A percentile compares a stretch with the other conserved stretches of the same genome.
Evolutionary conservation across 2,797 vertebrate genomes (phyloP).

Genomic region (Sparus aurata): DNA sequence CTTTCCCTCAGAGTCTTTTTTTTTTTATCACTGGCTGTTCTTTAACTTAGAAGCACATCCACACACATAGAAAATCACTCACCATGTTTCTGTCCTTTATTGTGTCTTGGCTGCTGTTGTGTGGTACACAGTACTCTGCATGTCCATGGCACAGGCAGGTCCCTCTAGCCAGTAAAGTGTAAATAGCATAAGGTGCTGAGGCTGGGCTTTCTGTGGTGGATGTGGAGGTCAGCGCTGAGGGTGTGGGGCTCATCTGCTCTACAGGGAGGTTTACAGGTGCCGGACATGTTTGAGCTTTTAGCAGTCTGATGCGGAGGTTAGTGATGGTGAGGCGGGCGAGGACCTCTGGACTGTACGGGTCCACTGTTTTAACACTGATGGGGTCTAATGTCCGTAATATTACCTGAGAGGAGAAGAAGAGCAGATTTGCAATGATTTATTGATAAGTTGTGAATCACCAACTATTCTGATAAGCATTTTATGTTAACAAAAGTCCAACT

Average conservation of each 20-base stretch:
- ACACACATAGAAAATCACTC: constrained; percentile 38
- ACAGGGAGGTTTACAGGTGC: neutral
- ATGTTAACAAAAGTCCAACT: no score
- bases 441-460: no score
- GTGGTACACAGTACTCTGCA: constrained; percentile 86
- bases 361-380: constrained; percentile 76
- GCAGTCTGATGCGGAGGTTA: constrained; percentile 89
- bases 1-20: neutral
- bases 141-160: constrained; percentile 94
- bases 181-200: constrained; percentile 88
- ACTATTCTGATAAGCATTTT: no score
- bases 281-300: constrained; percentile 88
- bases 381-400: constrained; percentile 89
- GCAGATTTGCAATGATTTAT: no score
- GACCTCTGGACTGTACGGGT: constrained; percentile 89
- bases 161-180: constrained; percentile 89
- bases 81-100: constrained; percentile 67
- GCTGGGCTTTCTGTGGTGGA: constrained; percentile 64
- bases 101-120: constrained; percentile 53
- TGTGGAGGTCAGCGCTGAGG: constrained; percentile 23
- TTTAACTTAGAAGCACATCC: constrained; percentile 12
- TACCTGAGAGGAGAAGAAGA: constrained; percentile 80
- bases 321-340: constrained; percentile 88
- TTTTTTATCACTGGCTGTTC: neutral
- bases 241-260: constrained; percentile 21